phyloP scores from a whole-genome alignment of 2,888 invertebrate genomes.

The Dolichomitus sp. region DNA sequence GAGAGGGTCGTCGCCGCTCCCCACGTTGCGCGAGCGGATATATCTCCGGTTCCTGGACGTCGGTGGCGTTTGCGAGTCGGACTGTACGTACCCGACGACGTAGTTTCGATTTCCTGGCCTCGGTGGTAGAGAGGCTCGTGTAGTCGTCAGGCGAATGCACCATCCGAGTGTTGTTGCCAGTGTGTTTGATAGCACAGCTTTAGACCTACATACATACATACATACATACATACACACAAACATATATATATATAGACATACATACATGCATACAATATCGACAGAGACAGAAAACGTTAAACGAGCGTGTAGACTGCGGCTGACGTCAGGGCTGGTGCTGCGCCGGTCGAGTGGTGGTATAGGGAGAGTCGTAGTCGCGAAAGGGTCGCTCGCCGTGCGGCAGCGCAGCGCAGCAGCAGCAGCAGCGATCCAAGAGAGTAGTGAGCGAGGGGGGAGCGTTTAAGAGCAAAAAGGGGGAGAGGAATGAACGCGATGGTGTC shows the following conservation, averaged over 20 bases:
- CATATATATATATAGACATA: no score
- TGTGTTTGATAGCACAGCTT: constrained; percentile 24
- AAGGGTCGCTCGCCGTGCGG: constrained; percentile 55
- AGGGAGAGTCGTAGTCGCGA: constrained; percentile 51
- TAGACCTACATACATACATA: background rate
- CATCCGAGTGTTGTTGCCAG: constrained; percentile 9
- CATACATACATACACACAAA: background rate
- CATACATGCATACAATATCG: background rate
- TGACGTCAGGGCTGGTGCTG: constrained; percentile 53
- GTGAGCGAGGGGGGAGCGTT: constrained; percentile 58
- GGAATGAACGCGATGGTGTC: constrained; percentile 33
- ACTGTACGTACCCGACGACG: constrained; percentile 26
- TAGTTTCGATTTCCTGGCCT: constrained; percentile 52
- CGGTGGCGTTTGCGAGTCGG: constrained; percentile 22
- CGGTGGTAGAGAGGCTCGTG: constrained; percentile 7
- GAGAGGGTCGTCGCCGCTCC: constrained; percentile 60
- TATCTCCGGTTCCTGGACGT: constrained; percentile 34
- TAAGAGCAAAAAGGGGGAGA: constrained; percentile 40
- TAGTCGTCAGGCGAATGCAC: constrained; percentile 24
- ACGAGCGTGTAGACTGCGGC: constrained; percentile 16
- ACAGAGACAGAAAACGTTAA: constrained; percentile 8
- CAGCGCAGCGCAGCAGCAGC: constrained; percentile 7
- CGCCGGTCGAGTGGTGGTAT: constrained; percentile 46
- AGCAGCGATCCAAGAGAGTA: constrained; percentile 53
- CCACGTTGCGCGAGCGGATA: constrained; percentile 60